Base-by-base conservation (phyloP, 1,140 invertebrate species). In the Centruroides sculpturatus region DNA sequence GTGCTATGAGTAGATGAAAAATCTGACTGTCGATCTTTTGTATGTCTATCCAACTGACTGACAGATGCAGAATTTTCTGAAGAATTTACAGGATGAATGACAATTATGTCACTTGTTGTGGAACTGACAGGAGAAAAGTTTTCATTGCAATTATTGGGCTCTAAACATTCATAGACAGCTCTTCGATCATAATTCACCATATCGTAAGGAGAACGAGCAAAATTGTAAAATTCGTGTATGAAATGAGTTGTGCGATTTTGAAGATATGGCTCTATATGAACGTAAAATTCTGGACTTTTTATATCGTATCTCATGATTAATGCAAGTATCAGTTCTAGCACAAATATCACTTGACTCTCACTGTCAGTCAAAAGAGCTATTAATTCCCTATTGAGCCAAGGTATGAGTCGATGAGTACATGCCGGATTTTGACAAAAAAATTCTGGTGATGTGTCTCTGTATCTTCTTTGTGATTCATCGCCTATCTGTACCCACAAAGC, bases 361-460 rank as follows among this genome's bases (percentile, higher is more conserved):
- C 74, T 79, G 52, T 82, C 74, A 66, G 79, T 64, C 4, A 79
- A 51, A 11, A 91, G 70, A 67, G 83, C 84, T 71, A 82, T 79
- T 12, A 96, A 75, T 76, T 96, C 92, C 60, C 92, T 78, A 69
- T 86, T 86, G 2, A 96, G 75, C 89, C 90, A 96, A 1, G 87
- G 87, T 55, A 89, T 81, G 47, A 96, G 73, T 3, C 91, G 81
- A 72, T 87, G 83, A 56, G 83, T 80, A 71, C 86, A 82, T 35
- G 83, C 82, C 54, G 85, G 85, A 76, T 92, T 87, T 68, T 80
- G 76, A 69, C 84, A 84, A 70, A 62, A 73, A 75, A 87, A 90
- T 51, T 81, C 77, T 1, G 88, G 84, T 35, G 81, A 81, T 65
- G 81, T 82, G 67, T 87, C 82, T n/a, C 87, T 75, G 64, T 79